Percentiles rank a stretch among this genome's conserved stretches.
Evolutionary conservation across 2,888 invertebrate species (phyloP).

Genomic region (Eretmocerus hayati): DNA sequence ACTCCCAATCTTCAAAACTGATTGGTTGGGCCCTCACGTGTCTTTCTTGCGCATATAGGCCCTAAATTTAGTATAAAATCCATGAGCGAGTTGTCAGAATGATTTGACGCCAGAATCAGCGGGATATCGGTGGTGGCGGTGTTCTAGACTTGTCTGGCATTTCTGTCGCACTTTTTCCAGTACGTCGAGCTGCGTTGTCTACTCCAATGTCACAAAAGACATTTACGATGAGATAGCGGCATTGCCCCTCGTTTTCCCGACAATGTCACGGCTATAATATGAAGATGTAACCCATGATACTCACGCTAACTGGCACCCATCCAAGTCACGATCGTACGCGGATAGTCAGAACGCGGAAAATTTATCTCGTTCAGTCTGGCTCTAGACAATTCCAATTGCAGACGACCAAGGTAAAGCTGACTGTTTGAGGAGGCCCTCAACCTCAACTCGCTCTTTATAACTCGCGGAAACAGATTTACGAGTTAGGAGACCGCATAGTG

Average conservation of each 20-base stretch:
- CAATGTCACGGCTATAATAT: slow-evolving; percentile 10
- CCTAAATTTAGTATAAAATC: no score
- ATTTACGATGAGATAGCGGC: slow-evolving; percentile 8
- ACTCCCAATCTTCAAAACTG: no score
- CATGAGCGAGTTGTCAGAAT: neutral
- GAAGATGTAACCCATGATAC: neutral
- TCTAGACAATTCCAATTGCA: slow-evolving; percentile 6
- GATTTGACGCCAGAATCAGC: no score
- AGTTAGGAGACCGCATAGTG: no score
- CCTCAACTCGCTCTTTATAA: no score
- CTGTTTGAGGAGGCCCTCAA: no score
- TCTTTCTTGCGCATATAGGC: no score
- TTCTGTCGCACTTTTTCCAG: no score
- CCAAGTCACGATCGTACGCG: slow-evolving; percentile 14
- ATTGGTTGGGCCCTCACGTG: no score
- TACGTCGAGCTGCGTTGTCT: no score
- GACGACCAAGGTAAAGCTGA: neutral
- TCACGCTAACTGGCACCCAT: slow-evolving; percentile 2
- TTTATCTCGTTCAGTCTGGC: slow-evolving; percentile 5
- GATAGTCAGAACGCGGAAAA: slow-evolving; percentile 14
- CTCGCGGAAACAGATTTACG: no score
- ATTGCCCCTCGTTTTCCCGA: slow-evolving; percentile 9
- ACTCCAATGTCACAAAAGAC: no score
- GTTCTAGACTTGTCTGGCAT: neutral
- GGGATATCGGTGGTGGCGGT: neutral